Base-by-base conservation (phyloP, 2,888 invertebrate species). In the Leptothorax acervorum region DNA sequence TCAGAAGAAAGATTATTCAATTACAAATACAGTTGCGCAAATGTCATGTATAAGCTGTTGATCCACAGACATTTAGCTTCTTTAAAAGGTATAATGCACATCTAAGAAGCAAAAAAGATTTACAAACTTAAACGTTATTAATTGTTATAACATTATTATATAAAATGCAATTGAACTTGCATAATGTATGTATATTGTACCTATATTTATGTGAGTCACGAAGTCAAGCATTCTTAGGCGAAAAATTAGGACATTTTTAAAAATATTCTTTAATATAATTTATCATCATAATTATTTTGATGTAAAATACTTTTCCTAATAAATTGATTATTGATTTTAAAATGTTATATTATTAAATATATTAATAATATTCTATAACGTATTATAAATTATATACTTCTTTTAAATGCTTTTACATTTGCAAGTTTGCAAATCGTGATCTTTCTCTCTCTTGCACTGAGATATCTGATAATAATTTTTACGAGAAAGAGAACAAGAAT, bases 1-100 rank as follows among this genome's bases (percentile, higher is more conserved):
- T 60, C 60, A 35, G 42, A 12, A n/a, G 57, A 78, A 68, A 68
- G 39, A 81, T 48, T 60, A 57, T 53, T 12, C 12, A 70, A n/a
- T 55, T 42, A 12, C 31, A 65, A 15, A 35, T 31, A n/a, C 8
- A n/a, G 18, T 78, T 31, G 11, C 1, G 28, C 15, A 39, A 53
- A 18, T 11, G 15, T 39, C 28, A 18, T 12, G 4, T 5, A 18
- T 48, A 28, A 48, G 11, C 57, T 42, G 28, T 42, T 42, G 18
- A 18, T 18, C 15, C 3, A 23, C 11, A 28, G 6, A 60, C 4
- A 55, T 1, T 9, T 39, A 39, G 4, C 12, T 71, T 53, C 31
- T 73, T 23, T 71, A n/a, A 31, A 31, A 57, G n/a, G 1, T 6
- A 31, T 31, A 63, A 12, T 45, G 60, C 28, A 57, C 6, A 8